Conservation (phyloP, 2,113 vertebrate species). For the Argyrosomus japonicus region DNA sequence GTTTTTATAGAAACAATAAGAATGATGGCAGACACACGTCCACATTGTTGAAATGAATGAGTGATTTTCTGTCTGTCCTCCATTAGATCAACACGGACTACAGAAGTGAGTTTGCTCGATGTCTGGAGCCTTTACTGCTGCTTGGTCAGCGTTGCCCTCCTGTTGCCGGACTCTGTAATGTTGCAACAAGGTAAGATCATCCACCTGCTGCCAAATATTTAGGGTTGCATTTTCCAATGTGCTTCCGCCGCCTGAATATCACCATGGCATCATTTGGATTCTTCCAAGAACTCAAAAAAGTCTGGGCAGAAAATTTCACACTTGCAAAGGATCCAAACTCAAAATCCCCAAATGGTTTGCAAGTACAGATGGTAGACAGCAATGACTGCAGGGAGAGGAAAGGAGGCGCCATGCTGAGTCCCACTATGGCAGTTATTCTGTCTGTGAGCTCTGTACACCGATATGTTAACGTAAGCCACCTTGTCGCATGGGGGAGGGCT, state of each 20-base stretch:
- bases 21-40: neutral
- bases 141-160: slow-evolving; percentile 81
- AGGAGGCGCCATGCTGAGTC: slow-evolving; percentile 68
- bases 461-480: slow-evolving; percentile 70
- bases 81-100: slow-evolving; percentile 91
- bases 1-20: neutral
- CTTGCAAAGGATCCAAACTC: slow-evolving; percentile 54
- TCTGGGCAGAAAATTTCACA: slow-evolving; percentile 59
- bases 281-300: slow-evolving; percentile 57
- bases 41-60: neutral
- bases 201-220: neutral
- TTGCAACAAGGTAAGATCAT: slow-evolving; percentile 59
- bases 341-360: slow-evolving; percentile 62
- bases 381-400: slow-evolving; percentile 49
- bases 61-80: neutral
- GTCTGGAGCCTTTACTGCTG: slow-evolving; percentile 89
- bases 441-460: slow-evolving; percentile 49
- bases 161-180: slow-evolving; percentile 52
- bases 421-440: slow-evolving; percentile 62
- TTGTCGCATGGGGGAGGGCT: slow-evolving; percentile 31
- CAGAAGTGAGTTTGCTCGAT: slow-evolving; percentile 89
- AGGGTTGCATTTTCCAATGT: slow-evolving; percentile 4
- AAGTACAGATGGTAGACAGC: slow-evolving; percentile 52
- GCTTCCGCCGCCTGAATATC: slow-evolving; percentile 12
- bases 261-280: slow-evolving; percentile 8